A percentile compares a stretch with the other conserved stretches of the same genome.
Conservation (phyloP, 2,113 vertebrate species). For the Cavia aperea region DNA sequence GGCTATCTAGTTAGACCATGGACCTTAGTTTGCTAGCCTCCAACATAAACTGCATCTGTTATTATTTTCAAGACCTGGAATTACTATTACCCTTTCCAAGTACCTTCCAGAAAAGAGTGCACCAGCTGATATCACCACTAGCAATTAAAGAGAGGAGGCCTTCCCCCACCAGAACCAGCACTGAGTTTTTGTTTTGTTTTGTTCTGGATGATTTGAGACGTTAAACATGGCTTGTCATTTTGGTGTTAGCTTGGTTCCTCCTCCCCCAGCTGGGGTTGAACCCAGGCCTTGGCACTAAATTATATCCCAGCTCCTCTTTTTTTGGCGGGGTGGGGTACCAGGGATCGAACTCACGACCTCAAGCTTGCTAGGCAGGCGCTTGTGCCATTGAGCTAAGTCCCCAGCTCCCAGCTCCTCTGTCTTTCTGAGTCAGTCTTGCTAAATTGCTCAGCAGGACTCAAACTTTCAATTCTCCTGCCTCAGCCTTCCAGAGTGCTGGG, state of each 20-base stretch:
- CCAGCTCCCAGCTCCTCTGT: not conserved
- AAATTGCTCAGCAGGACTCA: not conserved
- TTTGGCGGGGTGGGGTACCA: no score
- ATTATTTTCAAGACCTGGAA: not conserved
- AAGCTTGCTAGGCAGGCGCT: no score
- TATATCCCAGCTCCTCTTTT: not conserved
- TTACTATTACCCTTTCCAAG: not conserved
- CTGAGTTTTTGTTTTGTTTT: not conserved
- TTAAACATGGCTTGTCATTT: slow-evolving; percentile 10
- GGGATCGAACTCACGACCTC: no score
- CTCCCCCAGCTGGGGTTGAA: not conserved
- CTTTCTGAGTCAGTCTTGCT: not conserved
- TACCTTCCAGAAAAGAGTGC: not conserved
- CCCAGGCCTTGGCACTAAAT: not conserved
- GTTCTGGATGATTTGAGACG: not conserved
- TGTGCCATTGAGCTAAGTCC: no score
- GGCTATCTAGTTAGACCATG: not conserved
- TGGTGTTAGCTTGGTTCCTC: not conserved
- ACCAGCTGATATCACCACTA: not conserved
- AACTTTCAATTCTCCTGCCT: not conserved
- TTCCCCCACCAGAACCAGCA: not conserved
- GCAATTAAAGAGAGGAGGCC: not conserved
- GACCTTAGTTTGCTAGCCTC: not conserved
- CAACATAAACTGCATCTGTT: not conserved
- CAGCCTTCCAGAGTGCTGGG: not conserved